These are phyloP conservation scores for Cercopithecus petaurista DNA, from an alignment of 2,797 vertebrate genomes.

Conservation along the genomic window DNA sequence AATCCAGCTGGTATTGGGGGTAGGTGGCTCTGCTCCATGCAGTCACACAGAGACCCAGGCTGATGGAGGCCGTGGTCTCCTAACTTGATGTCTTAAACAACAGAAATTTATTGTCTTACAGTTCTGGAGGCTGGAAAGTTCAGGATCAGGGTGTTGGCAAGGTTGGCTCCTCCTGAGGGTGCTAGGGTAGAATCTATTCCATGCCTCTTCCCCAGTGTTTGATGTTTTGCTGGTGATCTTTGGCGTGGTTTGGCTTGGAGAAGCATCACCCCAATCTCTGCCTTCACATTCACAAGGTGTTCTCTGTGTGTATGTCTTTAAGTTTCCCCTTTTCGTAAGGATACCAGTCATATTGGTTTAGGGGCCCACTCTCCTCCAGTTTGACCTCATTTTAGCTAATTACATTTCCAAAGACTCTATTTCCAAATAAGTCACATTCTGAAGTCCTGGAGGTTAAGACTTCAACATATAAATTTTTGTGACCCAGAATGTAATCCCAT, in stretches of 20 bases:
- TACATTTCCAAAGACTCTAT: background rate
- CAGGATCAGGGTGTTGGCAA: no score
- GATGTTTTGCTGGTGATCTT: background rate
- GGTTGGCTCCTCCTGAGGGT: background rate
- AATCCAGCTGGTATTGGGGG: no score
- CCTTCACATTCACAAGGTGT: background rate
- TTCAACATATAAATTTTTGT: background rate
- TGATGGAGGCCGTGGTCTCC: accelerated
- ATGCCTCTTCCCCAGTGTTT: accelerated
- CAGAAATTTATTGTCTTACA: background rate
- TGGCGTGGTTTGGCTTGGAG: background rate
- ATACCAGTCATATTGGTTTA: background rate
- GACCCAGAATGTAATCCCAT: background rate
- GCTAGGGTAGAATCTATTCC: no score
- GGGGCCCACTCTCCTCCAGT: background rate
- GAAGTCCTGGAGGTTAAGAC: background rate
- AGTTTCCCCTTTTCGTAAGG: background rate
- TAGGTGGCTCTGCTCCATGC: background rate
- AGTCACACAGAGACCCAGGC: background rate
- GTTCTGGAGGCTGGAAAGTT: background rate
- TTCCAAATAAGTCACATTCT: background rate
- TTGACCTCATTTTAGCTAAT: background rate
- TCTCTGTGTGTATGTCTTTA: background rate
- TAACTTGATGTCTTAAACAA: background rate
- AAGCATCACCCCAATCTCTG: background rate